These are phyloP conservation scores for Kryphioiulus occultus DNA, from an alignment of 2,888 invertebrate species.

Conservation along the genomic window DNA sequence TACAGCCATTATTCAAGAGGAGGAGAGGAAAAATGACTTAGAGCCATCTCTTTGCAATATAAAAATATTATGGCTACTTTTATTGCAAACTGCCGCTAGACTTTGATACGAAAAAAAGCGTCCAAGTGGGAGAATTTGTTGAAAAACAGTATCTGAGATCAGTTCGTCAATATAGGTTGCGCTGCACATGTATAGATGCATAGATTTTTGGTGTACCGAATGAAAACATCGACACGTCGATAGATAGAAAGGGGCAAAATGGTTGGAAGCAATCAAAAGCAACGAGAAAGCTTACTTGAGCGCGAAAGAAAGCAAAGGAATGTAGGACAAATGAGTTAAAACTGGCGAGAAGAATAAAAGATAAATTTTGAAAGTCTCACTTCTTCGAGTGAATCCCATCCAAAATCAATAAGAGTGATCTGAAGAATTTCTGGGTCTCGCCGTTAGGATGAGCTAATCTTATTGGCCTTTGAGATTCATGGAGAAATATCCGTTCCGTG, in stretches of 20 bases:
- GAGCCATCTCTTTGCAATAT: neutral
- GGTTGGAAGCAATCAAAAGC: conserved; percentile 19
- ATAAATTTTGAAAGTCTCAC: neutral
- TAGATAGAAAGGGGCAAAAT: neutral
- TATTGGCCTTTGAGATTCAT: conserved; percentile 37
- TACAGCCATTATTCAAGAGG: neutral
- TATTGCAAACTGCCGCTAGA: neutral
- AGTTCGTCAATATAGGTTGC: neutral
- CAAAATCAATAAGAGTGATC: conserved; percentile 35
- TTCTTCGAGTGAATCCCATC: conserved; percentile 36
- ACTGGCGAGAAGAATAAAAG: conserved; percentile 14
- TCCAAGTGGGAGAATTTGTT: conserved; percentile 12
- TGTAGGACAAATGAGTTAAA: conserved; percentile 36
- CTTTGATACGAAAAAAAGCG: neutral
- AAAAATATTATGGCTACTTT: neutral
- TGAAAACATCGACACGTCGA: neutral
- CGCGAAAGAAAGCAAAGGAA: conserved; percentile 1
- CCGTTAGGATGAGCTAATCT: neutral
- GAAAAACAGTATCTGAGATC: neutral
- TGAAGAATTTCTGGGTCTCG: neutral
- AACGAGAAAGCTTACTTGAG: conserved; percentile 35
- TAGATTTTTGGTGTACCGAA: neutral
- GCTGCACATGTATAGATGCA: neutral
- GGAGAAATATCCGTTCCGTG: conserved; percentile 11
- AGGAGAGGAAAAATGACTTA: conserved; percentile 35